Percentiles rank a stretch among this genome's conserved stretches.
Conservation (phyloP, 2,888 invertebrate genomes). For the Euspilapteryx auroguttella region DNA sequence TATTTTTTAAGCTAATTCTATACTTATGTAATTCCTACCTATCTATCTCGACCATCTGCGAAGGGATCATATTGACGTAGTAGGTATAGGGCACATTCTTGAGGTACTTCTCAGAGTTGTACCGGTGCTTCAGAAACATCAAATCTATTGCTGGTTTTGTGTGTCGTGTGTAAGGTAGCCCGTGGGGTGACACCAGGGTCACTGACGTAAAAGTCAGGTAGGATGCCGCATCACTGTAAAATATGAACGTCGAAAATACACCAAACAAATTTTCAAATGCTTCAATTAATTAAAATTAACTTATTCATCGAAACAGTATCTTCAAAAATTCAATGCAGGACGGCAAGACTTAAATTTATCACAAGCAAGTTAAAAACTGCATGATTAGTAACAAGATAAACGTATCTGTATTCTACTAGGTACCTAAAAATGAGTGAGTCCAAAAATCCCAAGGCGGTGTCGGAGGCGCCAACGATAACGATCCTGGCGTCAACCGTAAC, state of each 20-base stretch:
- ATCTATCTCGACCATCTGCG: conserved; percentile 55
- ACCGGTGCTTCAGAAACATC: conserved; percentile 52
- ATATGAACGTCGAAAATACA: no score
- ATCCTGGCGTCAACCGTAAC: conserved; percentile 57
- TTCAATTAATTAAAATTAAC: no score
- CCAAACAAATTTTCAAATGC: no score
- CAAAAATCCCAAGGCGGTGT: conserved; percentile 62
- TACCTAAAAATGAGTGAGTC: conserved; percentile 60
- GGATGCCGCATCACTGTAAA: conserved; percentile 30
- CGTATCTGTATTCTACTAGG: no score
- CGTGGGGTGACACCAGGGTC: conserved; percentile 68
- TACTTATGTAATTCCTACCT: conserved; percentile 47
- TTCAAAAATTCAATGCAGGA: no score
- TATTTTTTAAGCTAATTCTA: no score
- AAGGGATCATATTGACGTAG: conserved; percentile 66
- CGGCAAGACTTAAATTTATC: no score
- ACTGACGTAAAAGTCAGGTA: conserved; percentile 67
- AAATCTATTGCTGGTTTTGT: conserved; percentile 23
- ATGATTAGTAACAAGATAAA: no score
- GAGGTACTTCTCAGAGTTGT: conserved; percentile 43
- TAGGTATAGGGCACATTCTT: conserved; percentile 63
- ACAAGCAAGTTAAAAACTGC: no score
- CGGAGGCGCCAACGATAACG: conserved; percentile 66
- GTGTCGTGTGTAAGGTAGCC: conserved; percentile 36
- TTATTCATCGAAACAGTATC: no score